Base-by-base conservation (phyloP, 2,113 vertebrate genomes). In the Channa argus region DNA sequence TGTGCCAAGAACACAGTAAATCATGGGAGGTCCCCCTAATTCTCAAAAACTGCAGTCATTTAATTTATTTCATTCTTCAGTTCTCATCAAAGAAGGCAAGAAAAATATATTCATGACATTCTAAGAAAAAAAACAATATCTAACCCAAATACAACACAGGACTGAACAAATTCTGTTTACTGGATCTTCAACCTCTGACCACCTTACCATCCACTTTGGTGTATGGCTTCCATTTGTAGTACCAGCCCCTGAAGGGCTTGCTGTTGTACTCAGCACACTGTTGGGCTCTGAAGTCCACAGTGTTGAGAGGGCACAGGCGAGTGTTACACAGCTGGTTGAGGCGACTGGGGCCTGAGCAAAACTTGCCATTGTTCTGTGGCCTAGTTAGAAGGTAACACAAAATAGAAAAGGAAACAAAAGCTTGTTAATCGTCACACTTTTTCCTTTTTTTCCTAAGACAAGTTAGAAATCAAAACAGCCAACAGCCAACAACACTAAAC, bases 201-300 rank as follows among this genome's bases (percentile, higher is more conserved):
- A 51, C 34, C 72, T 78, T 94, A 99, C 98, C 97, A 90, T 98
- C 95, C 59, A 99, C 97, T 91, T 97, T 98, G n/a, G 94, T 98
- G 73, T 99, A 99, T 1, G 98, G 97, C 79, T 97, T 98, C 98
- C 98, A 99, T 79, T 97, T 97, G 91, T 99, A 99, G 94, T 95
- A 97, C 98, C 98, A 99, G 49, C 98, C 98, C 9, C 98, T 94
- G 93, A 99, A 99, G 37, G 98, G 96, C 79, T 97, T 99, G 94
- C 96, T 97, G 94, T 99, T 99, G 90, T 98, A 97, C 76, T 99
- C 97, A 0, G 96, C 96, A 3, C 98, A 99, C 87, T 99, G 98
- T 90, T 97, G 97, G 45, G 97, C 94, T 59, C 98, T 94, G 90
- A 99, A 99, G 75, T 95, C 95, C 84, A 95, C 82, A 4, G 92